Evolutionary conservation across 2,888 invertebrate genomes (phyloP).

Genomic region (Epinotia demarniana): DNA sequence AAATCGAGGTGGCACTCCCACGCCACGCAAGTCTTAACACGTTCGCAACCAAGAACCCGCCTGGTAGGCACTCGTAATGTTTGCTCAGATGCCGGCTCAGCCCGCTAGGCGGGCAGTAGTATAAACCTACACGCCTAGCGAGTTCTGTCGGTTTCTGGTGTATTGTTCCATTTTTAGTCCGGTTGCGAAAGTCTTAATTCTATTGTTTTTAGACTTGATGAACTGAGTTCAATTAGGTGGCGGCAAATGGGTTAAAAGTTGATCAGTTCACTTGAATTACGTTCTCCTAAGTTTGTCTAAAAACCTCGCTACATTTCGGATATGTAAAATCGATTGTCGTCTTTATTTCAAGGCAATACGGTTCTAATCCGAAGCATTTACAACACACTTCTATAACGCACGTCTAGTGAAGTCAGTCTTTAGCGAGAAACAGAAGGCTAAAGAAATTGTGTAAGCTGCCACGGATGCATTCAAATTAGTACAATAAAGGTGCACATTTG

Average conservation of each 20-base stretch:
- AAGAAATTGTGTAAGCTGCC: constrained; percentile 39
- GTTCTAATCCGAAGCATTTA: constrained; percentile 31
- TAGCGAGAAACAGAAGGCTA: constrained; percentile 42
- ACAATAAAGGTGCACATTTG: not conserved
- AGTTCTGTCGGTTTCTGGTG: too few relatives aligned
- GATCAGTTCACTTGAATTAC: constrained; percentile 3
- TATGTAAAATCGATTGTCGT: constrained; percentile 40
- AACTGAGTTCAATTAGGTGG: too few relatives aligned
- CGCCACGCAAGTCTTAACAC: too few relatives aligned
- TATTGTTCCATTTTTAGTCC: too few relatives aligned
- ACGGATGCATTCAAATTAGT: not conserved
- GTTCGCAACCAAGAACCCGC: too few relatives aligned
- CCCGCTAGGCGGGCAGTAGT: too few relatives aligned
- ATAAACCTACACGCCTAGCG: too few relatives aligned
- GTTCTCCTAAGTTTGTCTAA: constrained; percentile 3
- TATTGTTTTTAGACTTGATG: too few relatives aligned
- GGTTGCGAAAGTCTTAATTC: too few relatives aligned
- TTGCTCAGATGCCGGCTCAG: too few relatives aligned
- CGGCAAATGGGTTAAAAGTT: not conserved
- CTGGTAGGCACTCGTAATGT: too few relatives aligned
- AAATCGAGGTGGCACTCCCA: too few relatives aligned
- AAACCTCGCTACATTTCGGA: constrained; percentile 16
- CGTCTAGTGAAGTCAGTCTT: constrained; percentile 43
- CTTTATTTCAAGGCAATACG: constrained; percentile 41
- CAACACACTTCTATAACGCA: constrained; percentile 25